phyloP scores from a whole-genome alignment of 2,797 vertebrate species.

The Valencia hispanica region DNA sequence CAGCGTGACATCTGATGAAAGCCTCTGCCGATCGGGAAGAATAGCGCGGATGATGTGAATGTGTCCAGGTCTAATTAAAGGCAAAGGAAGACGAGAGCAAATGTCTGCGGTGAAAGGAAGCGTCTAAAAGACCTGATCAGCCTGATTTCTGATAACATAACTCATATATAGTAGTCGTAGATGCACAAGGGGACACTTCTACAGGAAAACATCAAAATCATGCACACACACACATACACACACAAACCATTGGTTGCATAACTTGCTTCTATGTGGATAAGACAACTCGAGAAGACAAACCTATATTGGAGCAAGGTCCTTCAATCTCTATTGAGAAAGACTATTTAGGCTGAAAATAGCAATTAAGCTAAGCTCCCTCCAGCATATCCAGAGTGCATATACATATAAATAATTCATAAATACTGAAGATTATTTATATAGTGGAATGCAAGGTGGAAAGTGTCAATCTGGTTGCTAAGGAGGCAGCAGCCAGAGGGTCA shows the following conservation, averaged over 20 bases:
- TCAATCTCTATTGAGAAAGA: slow-evolving; percentile 17
- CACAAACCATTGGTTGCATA: neutral
- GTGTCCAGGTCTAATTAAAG: slow-evolving; percentile 50
- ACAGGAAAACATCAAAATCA: neutral
- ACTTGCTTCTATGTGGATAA: neutral
- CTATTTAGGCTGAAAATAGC: too few relatives aligned
- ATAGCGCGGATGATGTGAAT: slow-evolving; percentile 54
- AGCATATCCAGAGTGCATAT: slow-evolving; percentile 37
- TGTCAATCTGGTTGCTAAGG: slow-evolving; percentile 8
- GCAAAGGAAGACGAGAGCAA: slow-evolving; percentile 42
- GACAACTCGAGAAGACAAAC: neutral
- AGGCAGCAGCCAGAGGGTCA: slow-evolving; percentile 22
- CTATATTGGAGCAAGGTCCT: neutral
- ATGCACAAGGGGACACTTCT: slow-evolving; percentile 12
- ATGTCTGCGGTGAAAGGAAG: slow-evolving; percentile 57
- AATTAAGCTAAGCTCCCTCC: neutral
- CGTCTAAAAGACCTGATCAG: neutral
- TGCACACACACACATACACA: slow-evolving; percentile 6
- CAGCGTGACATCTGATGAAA: slow-evolving; percentile 46
- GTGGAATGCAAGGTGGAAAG: slow-evolving; percentile 19
- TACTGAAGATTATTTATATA: slow-evolving; percentile 57
- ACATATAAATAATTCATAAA: slow-evolving; percentile 50
- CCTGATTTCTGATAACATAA: neutral
- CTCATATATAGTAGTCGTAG: neutral
- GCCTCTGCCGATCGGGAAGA: slow-evolving; percentile 28